Evolutionary conservation across 2,797 vertebrate species (phyloP), one percentile per base, ranked within the genome.

Genomic region (Varecia variegata): DNA sequence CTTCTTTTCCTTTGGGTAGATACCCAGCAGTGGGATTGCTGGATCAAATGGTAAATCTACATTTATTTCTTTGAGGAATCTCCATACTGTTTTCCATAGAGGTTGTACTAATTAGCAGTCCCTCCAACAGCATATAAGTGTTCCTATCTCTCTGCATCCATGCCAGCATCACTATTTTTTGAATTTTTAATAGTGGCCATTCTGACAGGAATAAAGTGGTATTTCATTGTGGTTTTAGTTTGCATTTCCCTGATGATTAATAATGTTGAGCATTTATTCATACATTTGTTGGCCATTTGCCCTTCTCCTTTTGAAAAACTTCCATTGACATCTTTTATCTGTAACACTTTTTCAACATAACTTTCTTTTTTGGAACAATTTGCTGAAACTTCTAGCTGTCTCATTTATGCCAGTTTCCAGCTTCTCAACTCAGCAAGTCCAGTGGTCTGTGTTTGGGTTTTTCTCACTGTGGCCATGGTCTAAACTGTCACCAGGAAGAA

Each of bases 401-500:
- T 90, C 13, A 10, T 83, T 50, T 93, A 70, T 25, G 88, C 30
- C 20, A 62, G 6, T 47, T 65, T 85, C 35, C 10, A 93, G 47
- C 54, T 40, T 62, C 40, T 88, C 45, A 38, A 27, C 13, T 71
- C 56, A 52, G 30, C 10, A 83, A 62, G 70, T 18, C 3, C 11
- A 54, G 8, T 14, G 82, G 32, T 58, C 25, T 52, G 7, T 25
- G 18, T n/a, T 11, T 70, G 45, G 21, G 3, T 47, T 92, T 38
- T 73, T 10, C 35, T 67, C 18, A 3, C 8, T 7, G 27, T 10
- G 3, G 2, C 0, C 13, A 47, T 9, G 20, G 27, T 30, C 38
- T 45, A 58, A 91, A 68, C 14, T 60, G 15, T 18, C 27, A 54
- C 10, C 6, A 43, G 62, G 10, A 23, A 86, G 79, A 92, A 95